These are phyloP conservation scores for Phyllopteryx taeniolatus DNA, from an alignment of 2,113 vertebrate species.

Conservation along the genomic window DNA sequence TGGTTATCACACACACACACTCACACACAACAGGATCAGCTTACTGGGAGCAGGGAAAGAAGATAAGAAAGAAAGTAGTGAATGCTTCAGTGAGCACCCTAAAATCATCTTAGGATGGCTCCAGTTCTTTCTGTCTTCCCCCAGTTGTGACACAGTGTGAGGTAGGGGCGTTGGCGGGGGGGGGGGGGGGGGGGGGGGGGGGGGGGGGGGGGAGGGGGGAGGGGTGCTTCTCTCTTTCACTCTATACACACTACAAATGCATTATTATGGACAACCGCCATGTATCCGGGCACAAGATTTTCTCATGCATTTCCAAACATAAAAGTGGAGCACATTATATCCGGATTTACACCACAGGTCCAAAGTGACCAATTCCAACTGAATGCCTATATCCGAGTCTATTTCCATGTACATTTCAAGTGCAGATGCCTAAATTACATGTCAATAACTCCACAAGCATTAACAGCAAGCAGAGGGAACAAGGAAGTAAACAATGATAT, in stretches of 20 bases:
- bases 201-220: background rate
- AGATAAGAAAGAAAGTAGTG: slow-evolving; percentile 73
- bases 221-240: background rate
- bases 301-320: too few species aligned
- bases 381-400: too few species aligned
- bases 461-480: too few species aligned
- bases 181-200: background rate
- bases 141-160: background rate
- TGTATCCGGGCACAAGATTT: background rate
- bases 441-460: too few species aligned
- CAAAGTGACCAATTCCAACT: too few species aligned
- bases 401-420: too few species aligned
- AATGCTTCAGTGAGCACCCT: slow-evolving; percentile 40
- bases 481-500: too few species aligned
- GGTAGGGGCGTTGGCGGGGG: background rate
- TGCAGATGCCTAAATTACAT: too few species aligned
- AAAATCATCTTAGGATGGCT: slow-evolving; percentile 31
- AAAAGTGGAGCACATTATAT: background rate
- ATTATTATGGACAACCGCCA: background rate
- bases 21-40: slow-evolving; percentile 73
- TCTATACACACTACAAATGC: background rate
- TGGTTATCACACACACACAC: slow-evolving; percentile 70
- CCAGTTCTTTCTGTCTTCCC: slow-evolving; percentile 45
- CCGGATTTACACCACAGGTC: too few species aligned
- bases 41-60: slow-evolving; percentile 59